phyloP scores from a whole-genome alignment of 2,888 invertebrate genomes.

The Hybos culiciformis region DNA sequence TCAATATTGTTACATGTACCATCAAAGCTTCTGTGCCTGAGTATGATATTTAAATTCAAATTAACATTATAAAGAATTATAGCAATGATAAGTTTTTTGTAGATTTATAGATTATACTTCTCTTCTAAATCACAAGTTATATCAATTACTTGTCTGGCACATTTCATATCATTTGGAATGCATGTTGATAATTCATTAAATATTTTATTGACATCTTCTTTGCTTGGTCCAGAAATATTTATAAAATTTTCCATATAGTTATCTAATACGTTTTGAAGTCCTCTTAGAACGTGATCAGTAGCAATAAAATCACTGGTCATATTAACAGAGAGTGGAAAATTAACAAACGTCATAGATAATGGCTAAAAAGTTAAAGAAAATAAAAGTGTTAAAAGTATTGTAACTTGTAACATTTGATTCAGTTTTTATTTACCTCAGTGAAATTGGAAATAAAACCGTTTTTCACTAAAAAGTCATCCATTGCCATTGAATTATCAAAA shows the following conservation, averaged over 20 bases:
- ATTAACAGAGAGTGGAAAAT: not conserved
- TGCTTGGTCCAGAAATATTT: not conserved
- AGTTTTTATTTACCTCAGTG: not conserved
- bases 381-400: not conserved
- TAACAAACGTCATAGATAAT: not conserved
- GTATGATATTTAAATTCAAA: not conserved
- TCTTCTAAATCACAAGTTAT: not conserved
- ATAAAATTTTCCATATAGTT: not conserved
- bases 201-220: not conserved
- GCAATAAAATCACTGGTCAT: not conserved
- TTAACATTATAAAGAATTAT: not conserved
- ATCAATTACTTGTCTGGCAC: not conserved
- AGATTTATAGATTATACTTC: not conserved
- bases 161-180: not conserved
- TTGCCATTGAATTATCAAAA: not conserved
- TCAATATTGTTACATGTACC: conserved; percentile 78
- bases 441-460: not conserved
- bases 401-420: not conserved
- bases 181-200: conserved; percentile 1
- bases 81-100: not conserved
- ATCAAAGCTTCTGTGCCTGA: conserved; percentile 55
- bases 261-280: conserved; percentile 5
- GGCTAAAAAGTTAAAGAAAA: conserved; percentile 2
- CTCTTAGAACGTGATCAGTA: conserved; percentile 2
- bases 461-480: not conserved